phyloP scores from a whole-genome alignment of 2,797 vertebrate species.

The Loris lydekkerianus region DNA sequence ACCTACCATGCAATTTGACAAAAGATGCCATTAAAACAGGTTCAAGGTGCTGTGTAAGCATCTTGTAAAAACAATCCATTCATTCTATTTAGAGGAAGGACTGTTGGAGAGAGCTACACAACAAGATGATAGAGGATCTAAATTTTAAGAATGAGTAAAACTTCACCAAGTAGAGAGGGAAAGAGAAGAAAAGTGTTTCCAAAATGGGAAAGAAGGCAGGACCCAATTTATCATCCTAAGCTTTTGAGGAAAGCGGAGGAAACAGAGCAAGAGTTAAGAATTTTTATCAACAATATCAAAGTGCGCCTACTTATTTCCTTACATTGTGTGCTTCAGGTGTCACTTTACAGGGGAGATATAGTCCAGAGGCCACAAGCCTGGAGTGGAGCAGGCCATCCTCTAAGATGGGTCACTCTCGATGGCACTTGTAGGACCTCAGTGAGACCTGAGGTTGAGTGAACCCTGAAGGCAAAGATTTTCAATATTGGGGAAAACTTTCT shows the following conservation, averaged over 20 bases:
- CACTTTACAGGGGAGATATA: background rate
- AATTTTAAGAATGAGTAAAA: constrained; percentile 24
- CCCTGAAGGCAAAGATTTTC: background rate
- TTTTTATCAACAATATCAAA: background rate
- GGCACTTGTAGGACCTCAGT: background rate
- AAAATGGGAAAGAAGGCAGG: background rate
- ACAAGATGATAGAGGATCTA: background rate
- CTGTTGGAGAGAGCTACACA: background rate
- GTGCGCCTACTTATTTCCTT: background rate
- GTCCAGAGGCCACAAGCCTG: background rate
- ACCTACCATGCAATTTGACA: constrained; percentile 11
- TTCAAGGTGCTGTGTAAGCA: constrained; percentile 22
- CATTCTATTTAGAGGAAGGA: background rate
- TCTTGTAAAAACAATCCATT: constrained; percentile 17
- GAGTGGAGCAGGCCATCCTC: background rate
- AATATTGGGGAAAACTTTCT: background rate
- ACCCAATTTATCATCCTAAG: background rate
- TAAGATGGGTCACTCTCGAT: background rate
- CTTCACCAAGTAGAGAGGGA: background rate
- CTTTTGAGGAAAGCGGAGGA: background rate
- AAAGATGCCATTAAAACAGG: constrained; percentile 43
- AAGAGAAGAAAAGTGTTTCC: constrained; percentile 2
- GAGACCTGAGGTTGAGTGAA: background rate
- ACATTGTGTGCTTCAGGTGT: background rate
- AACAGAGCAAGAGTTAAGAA: constrained; percentile 43